Percentiles rank a stretch among this genome's conserved stretches.
Evolutionary conservation across 2,888 invertebrate genomes (phyloP).

Genomic region (Plutella xylostella): DNA sequence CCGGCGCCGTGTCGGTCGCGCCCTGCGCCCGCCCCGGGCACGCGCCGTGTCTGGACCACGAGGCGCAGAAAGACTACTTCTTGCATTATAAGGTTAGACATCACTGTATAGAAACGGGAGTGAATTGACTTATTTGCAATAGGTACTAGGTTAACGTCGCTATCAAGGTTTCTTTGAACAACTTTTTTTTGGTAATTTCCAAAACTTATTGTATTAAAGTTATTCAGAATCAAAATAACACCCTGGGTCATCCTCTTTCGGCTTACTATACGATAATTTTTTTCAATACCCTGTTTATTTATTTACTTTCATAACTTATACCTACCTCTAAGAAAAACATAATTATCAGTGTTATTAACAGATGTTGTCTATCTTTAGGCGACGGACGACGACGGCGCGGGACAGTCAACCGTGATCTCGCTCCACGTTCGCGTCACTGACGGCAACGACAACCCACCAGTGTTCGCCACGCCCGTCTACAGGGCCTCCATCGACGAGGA

Average conservation of each 20-base stretch:
- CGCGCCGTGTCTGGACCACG: constrained; percentile 85
- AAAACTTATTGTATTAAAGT: neutral
- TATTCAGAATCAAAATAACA: too few species aligned
- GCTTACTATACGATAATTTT: too few species aligned
- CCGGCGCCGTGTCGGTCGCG: constrained; percentile 86
- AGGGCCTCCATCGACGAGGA: constrained; percentile 89
- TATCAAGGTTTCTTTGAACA: neutral
- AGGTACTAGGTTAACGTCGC: too few species aligned
- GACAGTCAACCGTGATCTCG: constrained; percentile 82
- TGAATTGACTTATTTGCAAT: too few species aligned
- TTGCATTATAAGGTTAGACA: constrained; percentile 89
- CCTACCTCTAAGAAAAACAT: neutral
- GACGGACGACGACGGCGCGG: constrained; percentile 85
- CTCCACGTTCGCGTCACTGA: constrained; percentile 84
- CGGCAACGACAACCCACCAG: constrained; percentile 90
- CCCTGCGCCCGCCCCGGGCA: constrained; percentile 76
- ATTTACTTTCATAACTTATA: too few species aligned
- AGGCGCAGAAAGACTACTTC: constrained; percentile 84
- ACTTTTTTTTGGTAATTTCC: neutral
- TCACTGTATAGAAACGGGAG: too few species aligned
- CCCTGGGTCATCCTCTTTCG: too few species aligned
- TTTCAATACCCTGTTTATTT: too few species aligned
- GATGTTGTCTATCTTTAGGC: constrained; percentile 65
- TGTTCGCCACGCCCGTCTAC: constrained; percentile 82
- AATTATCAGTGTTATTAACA: constrained; percentile 1